Percentiles rank a stretch among this genome's conserved stretches.
Conservation (phyloP, 2,888 invertebrate genomes). For the Lymantria dispar region DNA sequence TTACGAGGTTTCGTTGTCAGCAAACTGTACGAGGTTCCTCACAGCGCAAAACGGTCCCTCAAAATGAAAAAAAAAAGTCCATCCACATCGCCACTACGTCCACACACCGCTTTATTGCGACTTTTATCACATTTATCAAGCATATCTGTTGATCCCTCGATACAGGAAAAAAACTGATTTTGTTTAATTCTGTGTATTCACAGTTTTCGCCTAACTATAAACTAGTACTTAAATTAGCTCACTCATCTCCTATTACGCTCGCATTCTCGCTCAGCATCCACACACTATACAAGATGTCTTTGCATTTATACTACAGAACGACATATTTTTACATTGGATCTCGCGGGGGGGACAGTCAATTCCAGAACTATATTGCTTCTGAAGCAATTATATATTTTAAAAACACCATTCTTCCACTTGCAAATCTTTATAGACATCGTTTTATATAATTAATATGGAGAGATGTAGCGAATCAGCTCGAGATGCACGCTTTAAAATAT, state of each 20-base stretch:
- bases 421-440: constrained; percentile 20
- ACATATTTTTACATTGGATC: constrained; percentile 71
- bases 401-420: constrained; percentile 29
- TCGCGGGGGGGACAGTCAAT: constrained; percentile 71
- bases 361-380: constrained; percentile 60
- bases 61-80: constrained; percentile 33
- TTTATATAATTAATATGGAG: constrained; percentile 7
- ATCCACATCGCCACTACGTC: constrained; percentile 43
- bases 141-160: constrained; percentile 70
- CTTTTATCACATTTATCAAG: constrained; percentile 69
- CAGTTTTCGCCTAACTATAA: constrained; percentile 79
- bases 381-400: constrained; percentile 44
- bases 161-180: constrained; percentile 65
- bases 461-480: constrained; percentile 36
- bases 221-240: constrained; percentile 70
- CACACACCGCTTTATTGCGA: constrained; percentile 60
- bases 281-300: constrained; percentile 54
- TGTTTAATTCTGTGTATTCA: constrained; percentile 59
- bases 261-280: constrained; percentile 47
- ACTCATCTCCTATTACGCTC: constrained; percentile 48
- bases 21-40: constrained; percentile 57
- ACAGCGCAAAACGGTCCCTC: constrained; percentile 36
- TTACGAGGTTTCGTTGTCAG: constrained; percentile 69
- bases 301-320: constrained; percentile 64
- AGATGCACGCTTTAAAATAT: constrained; percentile 64